Percentiles rank a stretch among this genome's conserved stretches.
These are phyloP conservation scores for Coracopsis vasa DNA, from an alignment of 2,113 vertebrate genomes.

Conservation along the genomic window DNA sequence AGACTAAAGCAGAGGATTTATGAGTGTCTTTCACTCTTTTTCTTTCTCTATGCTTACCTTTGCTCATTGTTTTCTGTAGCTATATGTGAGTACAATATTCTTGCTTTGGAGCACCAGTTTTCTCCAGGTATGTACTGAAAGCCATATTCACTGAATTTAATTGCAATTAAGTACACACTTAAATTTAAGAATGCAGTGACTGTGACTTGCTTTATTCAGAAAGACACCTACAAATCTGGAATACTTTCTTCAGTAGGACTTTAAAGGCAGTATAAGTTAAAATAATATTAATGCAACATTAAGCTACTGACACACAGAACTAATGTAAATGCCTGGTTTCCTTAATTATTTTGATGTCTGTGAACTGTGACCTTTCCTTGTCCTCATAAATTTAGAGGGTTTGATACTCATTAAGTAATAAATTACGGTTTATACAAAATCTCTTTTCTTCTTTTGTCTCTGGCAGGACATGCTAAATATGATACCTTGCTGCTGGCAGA, in stretches of 20 bases:
- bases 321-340: background rate
- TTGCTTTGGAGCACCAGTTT: background rate
- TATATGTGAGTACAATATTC: background rate
- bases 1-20: background rate
- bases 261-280: background rate
- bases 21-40: background rate
- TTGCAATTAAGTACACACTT: background rate
- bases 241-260: background rate
- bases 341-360: background rate
- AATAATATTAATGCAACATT: background rate
- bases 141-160: background rate
- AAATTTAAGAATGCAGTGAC: background rate
- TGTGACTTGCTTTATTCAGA: background rate
- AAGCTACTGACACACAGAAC: background rate
- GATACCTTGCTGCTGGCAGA: background rate
- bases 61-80: background rate
- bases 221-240: background rate
- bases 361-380: background rate
- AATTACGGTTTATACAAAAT: background rate
- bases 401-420: background rate
- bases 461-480: background rate
- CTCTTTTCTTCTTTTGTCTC: background rate
- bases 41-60: background rate
- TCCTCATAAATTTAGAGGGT: background rate
- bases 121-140: background rate